Conservation (phyloP, 1,140 invertebrate genomes). For the Caenorhabditis tropicalis region DNA sequence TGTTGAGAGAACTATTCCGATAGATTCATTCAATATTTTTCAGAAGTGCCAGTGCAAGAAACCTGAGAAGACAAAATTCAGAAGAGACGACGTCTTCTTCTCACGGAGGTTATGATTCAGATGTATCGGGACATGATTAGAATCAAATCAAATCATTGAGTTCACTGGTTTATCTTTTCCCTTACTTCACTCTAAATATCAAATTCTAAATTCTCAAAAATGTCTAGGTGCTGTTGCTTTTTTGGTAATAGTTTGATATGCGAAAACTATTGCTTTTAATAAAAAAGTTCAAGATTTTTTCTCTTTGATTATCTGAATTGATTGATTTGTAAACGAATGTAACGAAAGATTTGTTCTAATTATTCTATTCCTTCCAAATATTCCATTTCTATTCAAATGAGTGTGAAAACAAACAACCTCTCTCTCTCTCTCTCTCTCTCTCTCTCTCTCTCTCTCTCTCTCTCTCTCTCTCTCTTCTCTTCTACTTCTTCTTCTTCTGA, state of each 20-base stretch:
- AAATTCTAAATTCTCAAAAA: not conserved
- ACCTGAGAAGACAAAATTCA: not conserved
- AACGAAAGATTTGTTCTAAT: not conserved
- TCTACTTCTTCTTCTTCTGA: not conserved
- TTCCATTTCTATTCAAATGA: not conserved
- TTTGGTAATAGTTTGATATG: conserved; percentile 26
- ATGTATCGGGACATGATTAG: not conserved
- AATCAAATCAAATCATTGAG: no score
- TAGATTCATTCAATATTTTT: not conserved
- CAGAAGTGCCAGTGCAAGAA: not conserved
- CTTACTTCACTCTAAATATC: not conserved
- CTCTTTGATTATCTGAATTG: not conserved
- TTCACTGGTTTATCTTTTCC: not conserved
- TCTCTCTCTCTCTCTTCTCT: no score
- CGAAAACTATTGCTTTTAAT: conserved; percentile 23
- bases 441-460: no score
- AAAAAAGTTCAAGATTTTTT: conserved; percentile 28
- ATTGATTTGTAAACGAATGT: no score
- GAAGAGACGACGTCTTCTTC: not conserved
- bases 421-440: no score
- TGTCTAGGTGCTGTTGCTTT: not conserved
- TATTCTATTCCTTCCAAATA: not conserved
- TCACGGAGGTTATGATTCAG: conserved; percentile 10
- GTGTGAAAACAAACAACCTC: no score
- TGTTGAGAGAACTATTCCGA: not conserved